Conservation (phyloP, 2,888 invertebrate genomes). For the Apoda limacodes region DNA sequence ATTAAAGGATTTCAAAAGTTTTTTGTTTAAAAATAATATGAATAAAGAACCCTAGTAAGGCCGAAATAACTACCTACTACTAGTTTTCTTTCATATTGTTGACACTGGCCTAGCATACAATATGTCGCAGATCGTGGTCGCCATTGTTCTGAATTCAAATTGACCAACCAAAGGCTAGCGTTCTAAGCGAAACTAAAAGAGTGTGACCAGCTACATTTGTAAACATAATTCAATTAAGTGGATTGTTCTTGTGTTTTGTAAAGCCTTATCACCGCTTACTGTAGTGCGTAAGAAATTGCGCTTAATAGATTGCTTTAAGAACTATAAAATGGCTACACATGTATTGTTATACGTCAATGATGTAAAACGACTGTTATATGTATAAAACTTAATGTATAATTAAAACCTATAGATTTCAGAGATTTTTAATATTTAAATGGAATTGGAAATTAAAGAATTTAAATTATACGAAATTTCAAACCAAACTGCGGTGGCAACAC, state of each 20-base stretch:
- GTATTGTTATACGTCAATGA: no score
- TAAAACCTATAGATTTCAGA: background rate
- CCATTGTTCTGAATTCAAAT: constrained; percentile 43
- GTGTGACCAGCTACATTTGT: constrained; percentile 29
- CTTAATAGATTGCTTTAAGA: constrained; percentile 39
- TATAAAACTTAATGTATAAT: no score
- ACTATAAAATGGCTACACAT: no score
- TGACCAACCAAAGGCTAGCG: constrained; percentile 34
- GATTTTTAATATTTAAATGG: background rate
- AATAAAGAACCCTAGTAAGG: no score
- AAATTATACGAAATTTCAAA: constrained; percentile 7
- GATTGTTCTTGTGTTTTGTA: constrained; percentile 23
- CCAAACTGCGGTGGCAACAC: no score
- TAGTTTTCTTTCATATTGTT: background rate
- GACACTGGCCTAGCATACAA: background rate
- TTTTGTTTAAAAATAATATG: no score
- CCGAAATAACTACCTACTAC: no score
- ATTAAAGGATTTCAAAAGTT: no score
- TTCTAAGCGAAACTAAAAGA: constrained; percentile 20
- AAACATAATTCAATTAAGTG: constrained; percentile 64
- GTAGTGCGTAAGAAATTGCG: constrained; percentile 31
- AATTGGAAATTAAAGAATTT: constrained; percentile 1
- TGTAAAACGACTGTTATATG: no score
- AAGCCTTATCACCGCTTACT: constrained; percentile 38
- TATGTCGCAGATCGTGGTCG: constrained; percentile 23